These are phyloP conservation scores for Steatocranus sp. DNA, from an alignment of 2,797 vertebrate genomes.

Conservation along the genomic window DNA sequence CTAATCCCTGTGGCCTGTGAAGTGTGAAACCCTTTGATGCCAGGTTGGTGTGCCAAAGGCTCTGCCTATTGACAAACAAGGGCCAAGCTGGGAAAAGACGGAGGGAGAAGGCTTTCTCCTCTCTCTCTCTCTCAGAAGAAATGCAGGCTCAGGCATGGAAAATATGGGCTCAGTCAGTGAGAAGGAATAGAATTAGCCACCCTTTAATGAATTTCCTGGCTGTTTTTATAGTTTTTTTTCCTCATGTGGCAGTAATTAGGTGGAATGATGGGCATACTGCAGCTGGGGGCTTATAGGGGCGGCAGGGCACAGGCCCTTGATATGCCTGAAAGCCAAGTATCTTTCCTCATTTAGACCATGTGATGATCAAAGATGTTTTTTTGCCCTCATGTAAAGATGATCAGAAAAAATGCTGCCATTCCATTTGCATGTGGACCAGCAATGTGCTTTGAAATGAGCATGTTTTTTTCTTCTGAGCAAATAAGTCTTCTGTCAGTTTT, in stretches of 20 bases:
- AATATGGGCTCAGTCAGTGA: slow-evolving; percentile 72
- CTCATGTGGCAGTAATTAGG: slow-evolving; percentile 73
- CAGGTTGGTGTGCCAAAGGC: slow-evolving; percentile 74
- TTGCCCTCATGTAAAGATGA: slow-evolving; percentile 69
- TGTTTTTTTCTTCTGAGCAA: slow-evolving; percentile 70
- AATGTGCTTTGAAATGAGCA: slow-evolving; percentile 71
- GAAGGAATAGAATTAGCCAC: slow-evolving; percentile 73
- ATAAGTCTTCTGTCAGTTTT: slow-evolving; percentile 76
- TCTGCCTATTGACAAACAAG: slow-evolving; percentile 81
- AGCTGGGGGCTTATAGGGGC: slow-evolving; percentile 63
- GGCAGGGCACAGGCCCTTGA: slow-evolving; percentile 65
- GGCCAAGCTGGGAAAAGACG: slow-evolving; percentile 68
- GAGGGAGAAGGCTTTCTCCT: slow-evolving; percentile 50
- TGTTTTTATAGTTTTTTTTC: slow-evolving; percentile 58
- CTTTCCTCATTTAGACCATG: slow-evolving; percentile 75
- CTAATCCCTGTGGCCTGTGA: slow-evolving; percentile 83
- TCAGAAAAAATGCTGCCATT: slow-evolving; percentile 68
- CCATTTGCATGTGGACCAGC: slow-evolving; percentile 75
- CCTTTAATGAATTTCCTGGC: slow-evolving; percentile 75
- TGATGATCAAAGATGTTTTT: slow-evolving; percentile 77
- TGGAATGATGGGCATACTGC: slow-evolving; percentile 70
- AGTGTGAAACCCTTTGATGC: slow-evolving; percentile 84
- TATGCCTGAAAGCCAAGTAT: slow-evolving; percentile 68
- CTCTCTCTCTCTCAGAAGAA: slow-evolving; percentile 43
- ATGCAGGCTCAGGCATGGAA: slow-evolving; percentile 64